Evolutionary conservation across 30 jellyfish, hydroid and myxozoan genomes (phyloP), one percentile per base, ranked within the genome.

Genomic region (Chrysaora quinquecirrha): DNA sequence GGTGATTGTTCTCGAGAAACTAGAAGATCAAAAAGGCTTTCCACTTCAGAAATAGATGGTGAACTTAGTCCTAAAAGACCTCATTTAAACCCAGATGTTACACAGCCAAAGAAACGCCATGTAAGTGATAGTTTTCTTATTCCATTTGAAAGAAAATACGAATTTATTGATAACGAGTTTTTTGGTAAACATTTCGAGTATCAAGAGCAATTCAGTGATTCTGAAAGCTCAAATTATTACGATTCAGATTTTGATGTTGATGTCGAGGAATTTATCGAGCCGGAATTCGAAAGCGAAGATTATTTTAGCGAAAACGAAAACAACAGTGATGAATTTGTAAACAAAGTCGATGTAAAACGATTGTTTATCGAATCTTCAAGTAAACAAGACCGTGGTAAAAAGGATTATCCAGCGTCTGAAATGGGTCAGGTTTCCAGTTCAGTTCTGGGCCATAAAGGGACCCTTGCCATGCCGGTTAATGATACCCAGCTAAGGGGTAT

Each of bases 391-490:
- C 6, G 19, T 10, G 25, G 29, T 25, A 19, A 52, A 25, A 9
- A 52, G 7, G n/a, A n/a, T n/a, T 16, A 9, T 10, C 27, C 19
- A 10, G 14, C 30, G 18, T 19, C 64, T 29, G 48, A 75, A 23
- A 82, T 82, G 92, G 92, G 92, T 52, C 92, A 82, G 46, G 85
- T 50, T 2, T 49, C 60, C 12, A 82, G 92, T 65, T 49, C 68
- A 43, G 70, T 28, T 46, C 25, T 61, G 63, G 47, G 65, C 29
- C 68, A 52, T 3, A 71, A 82, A 48, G 92, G 92, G 64, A 82
- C 92, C 25, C 92, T 82, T 0, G 85, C 85, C 29, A 82, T 82
- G 92, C 92, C 92, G 0, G 92, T 82, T 19, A 66, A 76, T 22
- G 73, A 56, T 23, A 19, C 34, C 25, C 35, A 30, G 1, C 61